Base-by-base conservation (phyloP, 1,140 invertebrate species). In the Colletes gigas region DNA sequence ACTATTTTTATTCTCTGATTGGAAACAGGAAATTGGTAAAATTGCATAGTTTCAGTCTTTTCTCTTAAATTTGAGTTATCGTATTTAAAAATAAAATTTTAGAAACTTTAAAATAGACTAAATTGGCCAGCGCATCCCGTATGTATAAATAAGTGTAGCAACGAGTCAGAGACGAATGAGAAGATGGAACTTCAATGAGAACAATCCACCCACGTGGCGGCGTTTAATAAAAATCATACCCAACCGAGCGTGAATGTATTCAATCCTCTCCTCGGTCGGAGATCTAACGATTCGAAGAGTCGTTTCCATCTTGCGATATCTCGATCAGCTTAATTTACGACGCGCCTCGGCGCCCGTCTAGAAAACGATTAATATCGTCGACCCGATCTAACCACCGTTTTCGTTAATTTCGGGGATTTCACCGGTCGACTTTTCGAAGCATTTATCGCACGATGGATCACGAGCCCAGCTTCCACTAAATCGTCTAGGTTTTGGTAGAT, bases 271-370 rank as follows among this genome's bases (percentile, higher is more conserved):
- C 14, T 55, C 21, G 15, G 39, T 12, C 50, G 52, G 15, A 10
- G 17, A 21, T 63, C 70, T 52, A 19, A 67, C 52, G 59, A 85
- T 71, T 79, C 41, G 54, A 67, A 63, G 65, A 80, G 67, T 47
- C 17, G 15, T 79, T 57, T 19, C 52, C 54, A 74, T 19, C 75
- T 80, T 62, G 63, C 19, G 62, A 70, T 80, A 85, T 70, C 44
- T n/a, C 50, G 69, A 81, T 81, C 69, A 69, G 65, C 4, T 74
- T 74, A 73, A 85, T 85, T 85, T 85, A 83, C 73, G 82, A 81
- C 69, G 17, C 39, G 3, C 21, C 41, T 30, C 15, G 10, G 10
- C 44, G 14, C 6, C 62, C 52, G 67, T n/a, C 30, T 52, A 50
- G 65, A 47, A 55, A 78, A 70, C 76, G 60, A 71, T 79, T 84